Evolutionary conservation across 2,888 invertebrate genomes (phyloP), one percentile per base, ranked within the genome.

Genomic region (Phengaris alcon): DNA sequence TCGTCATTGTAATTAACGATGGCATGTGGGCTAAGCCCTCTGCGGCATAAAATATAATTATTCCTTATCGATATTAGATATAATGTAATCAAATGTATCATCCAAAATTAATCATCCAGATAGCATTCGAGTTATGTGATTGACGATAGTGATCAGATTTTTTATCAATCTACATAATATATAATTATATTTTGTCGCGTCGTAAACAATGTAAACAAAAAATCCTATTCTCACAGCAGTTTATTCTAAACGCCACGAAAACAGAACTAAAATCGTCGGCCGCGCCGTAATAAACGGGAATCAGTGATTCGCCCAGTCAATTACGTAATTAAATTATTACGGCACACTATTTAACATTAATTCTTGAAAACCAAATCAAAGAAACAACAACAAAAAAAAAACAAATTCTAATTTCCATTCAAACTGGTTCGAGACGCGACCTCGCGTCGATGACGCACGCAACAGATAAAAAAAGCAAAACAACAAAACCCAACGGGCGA

Each of bases 261-360:
- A 81, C 75, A 77, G 79, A 76, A 77, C 77, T 76, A 35, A 78
- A 79, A 79, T 79, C 80, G 81, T 48, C 48, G 7, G 80, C 80
- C 80, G 80, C 80, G 80, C 79, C 81, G 79, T 82, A 84, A 85
- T 82, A 82, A 85, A 84, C 80, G 84, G 79, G 82, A 84, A 85
- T 82, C 80, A 80, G 83, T 84, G 83, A 82, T 83, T 77, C 59
- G 12, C 35, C 64, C 35, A 44, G 64, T 44, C 74, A 74, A 74
- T 74, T 74, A 64, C 64, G 48, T 51, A 13, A 48, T 22, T 52
- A 54, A 72, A 35, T 72, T 48, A 48, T 48, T 54, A 72, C 72
- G 51, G 35, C 35, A 68, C 44, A 72, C 51, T 54, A 52, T 72
- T 22, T 8, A 72, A 64, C 59, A 64, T 64, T 15, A 35, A 13